Evolutionary conservation across 30 jellyfish, hydroid and myxozoan genomes (phyloP), one percentile per base, ranked within the genome.

Genomic region (Calvadosia cruxmelitensis): DNA sequence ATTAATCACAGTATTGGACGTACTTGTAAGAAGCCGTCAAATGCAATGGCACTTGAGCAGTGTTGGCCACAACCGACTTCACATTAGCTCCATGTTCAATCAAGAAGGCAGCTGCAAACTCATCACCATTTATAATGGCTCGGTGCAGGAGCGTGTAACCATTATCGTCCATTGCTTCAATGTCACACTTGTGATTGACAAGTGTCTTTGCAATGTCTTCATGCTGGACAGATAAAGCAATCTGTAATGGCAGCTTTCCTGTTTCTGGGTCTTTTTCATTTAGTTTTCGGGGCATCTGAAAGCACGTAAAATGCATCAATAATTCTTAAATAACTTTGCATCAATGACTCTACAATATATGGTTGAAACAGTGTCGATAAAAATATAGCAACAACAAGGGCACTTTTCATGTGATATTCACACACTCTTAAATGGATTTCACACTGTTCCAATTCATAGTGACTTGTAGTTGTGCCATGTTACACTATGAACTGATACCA

Each of bases 181-280:
- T 57, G 50, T 76, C 85, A 70, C 96, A 87, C 0, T 87, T 83
- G 63, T 87, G 96, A 27, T 79, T 80, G 12, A 80, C 94, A 66
- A 87, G 49, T 31, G 96, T 87, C 29, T 76, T 75, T 20, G 96
- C 96, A 2, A 87, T 87, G 78, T 94, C 80, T 42, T 87, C 94
- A 36, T 87, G 96, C 27, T 80, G 52, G 62, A 77, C 96, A 15
- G 74, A 68, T 69, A 87, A 66, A 0, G 96, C 94, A 15, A 87
- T 79, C 48, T 87, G 87, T 62, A 87, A 74, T 0, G 96, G 93
- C 1, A 77, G 57, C 32, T 79, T 72, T 42, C 75, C 80, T 20
- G 96, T 35, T 42, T 70, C 62, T 12, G 86, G 70, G 50, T 87
- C 96, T 12, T 77, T 68, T 64, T 82, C 94, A 36, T 87, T 78